Evolutionary conservation across 2,113 vertebrate species (phyloP).

Genomic region (Amblyornis subalaris): DNA sequence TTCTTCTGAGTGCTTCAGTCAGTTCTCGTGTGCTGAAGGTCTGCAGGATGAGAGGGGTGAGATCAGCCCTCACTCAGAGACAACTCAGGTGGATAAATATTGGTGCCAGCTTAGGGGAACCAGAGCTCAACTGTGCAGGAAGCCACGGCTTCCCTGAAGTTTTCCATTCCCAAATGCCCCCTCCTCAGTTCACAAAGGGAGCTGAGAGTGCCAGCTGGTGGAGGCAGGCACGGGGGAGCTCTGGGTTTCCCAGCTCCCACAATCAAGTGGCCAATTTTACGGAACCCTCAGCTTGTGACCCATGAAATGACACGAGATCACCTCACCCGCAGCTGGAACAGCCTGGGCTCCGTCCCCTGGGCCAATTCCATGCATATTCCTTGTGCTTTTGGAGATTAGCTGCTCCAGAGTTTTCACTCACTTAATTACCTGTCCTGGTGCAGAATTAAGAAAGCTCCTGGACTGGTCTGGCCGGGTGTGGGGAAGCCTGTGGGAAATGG

Average conservation of each 20-base stretch:
- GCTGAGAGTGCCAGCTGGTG: background rate
- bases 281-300: rapidly evolving
- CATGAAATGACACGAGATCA: too few relatives aligned
- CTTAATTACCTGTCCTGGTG: background rate
- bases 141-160: background rate
- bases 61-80: background rate
- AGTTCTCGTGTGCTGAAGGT: background rate
- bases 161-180: background rate
- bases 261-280: background rate
- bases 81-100: background rate
- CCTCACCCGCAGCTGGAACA: background rate
- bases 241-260: too few relatives aligned
- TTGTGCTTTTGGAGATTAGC: background rate
- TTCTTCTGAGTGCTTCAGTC: background rate
- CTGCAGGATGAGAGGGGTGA: background rate
- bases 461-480: background rate
- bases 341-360: background rate
- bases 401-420: background rate
- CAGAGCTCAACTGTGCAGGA: background rate
- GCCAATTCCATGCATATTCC: background rate
- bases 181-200: background rate
- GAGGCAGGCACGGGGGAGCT: background rate
- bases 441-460: background rate
- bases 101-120: background rate
- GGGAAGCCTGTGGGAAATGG: background rate